Conservation (phyloP, 2,888 invertebrate species). For the Polyommatus iphigenia region DNA sequence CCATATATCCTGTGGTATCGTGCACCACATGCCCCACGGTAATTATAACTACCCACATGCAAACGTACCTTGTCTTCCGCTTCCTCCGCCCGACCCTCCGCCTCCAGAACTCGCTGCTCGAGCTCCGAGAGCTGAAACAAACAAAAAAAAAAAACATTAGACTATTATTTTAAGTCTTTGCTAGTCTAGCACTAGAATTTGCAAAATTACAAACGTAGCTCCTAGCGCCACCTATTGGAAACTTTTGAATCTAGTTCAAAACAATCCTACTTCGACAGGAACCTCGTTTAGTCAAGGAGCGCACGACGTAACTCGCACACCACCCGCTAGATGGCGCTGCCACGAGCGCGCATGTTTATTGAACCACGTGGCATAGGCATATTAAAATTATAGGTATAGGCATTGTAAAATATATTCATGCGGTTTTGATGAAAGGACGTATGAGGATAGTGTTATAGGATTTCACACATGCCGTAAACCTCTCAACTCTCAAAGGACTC, state of each 20-base stretch:
- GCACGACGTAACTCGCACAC: conserved; percentile 47
- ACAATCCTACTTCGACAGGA: conserved; percentile 36
- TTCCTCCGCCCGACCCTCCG: conserved; percentile 94
- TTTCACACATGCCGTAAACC: conserved; percentile 2
- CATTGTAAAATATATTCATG: conserved; percentile 76
- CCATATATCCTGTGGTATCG: neutral
- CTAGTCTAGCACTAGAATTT: neutral
- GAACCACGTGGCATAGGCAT: conserved; percentile 67
- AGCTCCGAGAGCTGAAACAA: conserved; percentile 94
- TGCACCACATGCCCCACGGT: neutral
- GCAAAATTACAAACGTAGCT: conserved; percentile 36
- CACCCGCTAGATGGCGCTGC: conserved; percentile 71
- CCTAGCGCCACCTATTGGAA: conserved; percentile 58
- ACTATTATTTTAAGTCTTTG: neutral
- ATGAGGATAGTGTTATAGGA: conserved; percentile 51
- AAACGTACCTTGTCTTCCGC: conserved; percentile 94
- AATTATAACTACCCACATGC: neutral
- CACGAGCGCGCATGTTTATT: conserved; percentile 55
- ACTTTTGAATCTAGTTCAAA: conserved; percentile 12
- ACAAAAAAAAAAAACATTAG: conserved; percentile 33
- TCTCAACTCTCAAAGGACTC: neutral
- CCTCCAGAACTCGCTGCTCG: conserved; percentile 95
- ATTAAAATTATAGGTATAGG: conserved; percentile 54
- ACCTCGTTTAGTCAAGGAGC: conserved; percentile 39
- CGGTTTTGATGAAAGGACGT: conserved; percentile 65